Conservation (phyloP, 2,888 invertebrate genomes). For the Torymus aiolomorphi region DNA sequence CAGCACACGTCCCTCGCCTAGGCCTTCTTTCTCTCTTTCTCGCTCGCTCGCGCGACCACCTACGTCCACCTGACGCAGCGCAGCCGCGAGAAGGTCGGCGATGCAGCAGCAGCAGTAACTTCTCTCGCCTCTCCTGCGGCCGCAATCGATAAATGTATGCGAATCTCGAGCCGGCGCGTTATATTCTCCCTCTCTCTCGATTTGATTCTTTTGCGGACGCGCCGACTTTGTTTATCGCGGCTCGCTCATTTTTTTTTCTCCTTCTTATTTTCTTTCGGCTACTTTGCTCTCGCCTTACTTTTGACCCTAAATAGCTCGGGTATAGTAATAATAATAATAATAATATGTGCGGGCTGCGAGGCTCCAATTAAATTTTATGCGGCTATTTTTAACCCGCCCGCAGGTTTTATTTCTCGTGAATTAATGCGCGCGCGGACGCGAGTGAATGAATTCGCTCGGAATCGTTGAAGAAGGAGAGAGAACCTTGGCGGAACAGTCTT, state of each 20-base stretch:
- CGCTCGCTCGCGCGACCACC: slow-evolving; percentile 44
- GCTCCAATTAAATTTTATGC: slow-evolving; percentile 49
- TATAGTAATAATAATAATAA: not conserved
- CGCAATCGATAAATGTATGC: slow-evolving; percentile 54
- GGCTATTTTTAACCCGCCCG: slow-evolving; percentile 17
- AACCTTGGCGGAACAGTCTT: not conserved
- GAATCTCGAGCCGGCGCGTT: slow-evolving; percentile 27
- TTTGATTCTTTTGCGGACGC: slow-evolving; percentile 7
- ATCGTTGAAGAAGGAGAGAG: not conserved
- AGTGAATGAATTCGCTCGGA: not conserved
- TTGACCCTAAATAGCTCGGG: slow-evolving; percentile 43
- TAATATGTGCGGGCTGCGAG: not conserved
- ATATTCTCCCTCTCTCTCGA: not conserved
- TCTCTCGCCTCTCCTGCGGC: slow-evolving; percentile 7
- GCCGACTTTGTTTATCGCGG: slow-evolving; percentile 41
- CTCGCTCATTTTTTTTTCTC: slow-evolving; percentile 42
- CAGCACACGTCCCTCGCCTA: slow-evolving; percentile 38
- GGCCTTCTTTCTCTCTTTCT: slow-evolving; percentile 13
- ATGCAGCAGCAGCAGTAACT: slow-evolving; percentile 4
- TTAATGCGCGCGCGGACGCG: not conserved
- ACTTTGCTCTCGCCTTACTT: slow-evolving; percentile 33
- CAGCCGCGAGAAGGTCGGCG: not conserved
- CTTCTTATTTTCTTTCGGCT: slow-evolving; percentile 26
- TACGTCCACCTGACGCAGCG: slow-evolving; percentile 57
- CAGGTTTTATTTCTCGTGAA: slow-evolving; percentile 15